A percentile compares a stretch with the other conserved stretches of the same genome.
Evolutionary conservation across 2,888 invertebrate species (phyloP).

Genomic region (Hymenopus coronatus): DNA sequence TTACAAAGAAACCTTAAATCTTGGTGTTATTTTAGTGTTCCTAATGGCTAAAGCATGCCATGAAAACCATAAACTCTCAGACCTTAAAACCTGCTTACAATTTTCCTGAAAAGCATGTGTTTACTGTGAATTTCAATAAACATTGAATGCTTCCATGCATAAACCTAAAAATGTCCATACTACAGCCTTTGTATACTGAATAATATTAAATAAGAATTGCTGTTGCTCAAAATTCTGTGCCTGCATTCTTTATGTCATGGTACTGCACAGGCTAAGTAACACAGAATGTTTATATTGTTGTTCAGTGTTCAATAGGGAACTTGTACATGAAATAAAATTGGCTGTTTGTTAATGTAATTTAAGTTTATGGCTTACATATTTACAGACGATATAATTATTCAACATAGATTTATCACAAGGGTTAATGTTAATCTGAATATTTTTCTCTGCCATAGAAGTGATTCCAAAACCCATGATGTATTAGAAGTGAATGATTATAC

Average conservation of each 20-base stretch:
- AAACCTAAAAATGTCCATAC: background rate
- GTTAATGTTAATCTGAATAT: no score
- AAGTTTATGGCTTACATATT: no score
- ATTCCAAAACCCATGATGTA: no score
- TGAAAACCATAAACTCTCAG: background rate
- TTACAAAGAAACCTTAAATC: background rate
- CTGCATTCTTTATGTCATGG: background rate
- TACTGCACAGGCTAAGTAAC: background rate
- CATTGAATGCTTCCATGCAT: background rate
- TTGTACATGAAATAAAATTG: no score
- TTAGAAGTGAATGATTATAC: no score
- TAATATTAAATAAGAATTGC: background rate
- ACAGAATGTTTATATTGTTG: no score
- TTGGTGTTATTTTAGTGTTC: background rate
- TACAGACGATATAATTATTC: no score
- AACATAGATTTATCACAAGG: no score
- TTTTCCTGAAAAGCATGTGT: background rate
- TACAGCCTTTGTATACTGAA: background rate
- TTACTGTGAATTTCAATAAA: background rate
- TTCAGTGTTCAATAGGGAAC: no score
- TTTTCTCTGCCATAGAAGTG: no score
- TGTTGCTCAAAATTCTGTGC: background rate
- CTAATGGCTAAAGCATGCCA: background rate
- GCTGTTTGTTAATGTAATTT: no score
- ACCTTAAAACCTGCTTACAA: background rate